phyloP scores from a whole-genome alignment of 2,113 vertebrate species.

The Istiophorus platypterus region DNA sequence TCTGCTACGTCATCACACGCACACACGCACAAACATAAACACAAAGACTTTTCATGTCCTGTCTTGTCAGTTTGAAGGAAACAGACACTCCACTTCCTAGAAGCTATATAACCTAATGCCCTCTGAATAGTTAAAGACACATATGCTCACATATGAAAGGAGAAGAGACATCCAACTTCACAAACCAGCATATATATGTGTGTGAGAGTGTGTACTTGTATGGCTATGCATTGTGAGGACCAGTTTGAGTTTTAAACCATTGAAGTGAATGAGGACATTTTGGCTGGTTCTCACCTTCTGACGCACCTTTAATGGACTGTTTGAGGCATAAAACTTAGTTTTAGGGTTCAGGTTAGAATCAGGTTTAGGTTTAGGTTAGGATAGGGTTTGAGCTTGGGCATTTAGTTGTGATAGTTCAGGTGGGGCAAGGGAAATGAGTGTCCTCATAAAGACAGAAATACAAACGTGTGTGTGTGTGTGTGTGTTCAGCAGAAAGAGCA shows the following conservation, averaged over 20 bases:
- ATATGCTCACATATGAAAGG: background rate
- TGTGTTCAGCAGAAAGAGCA: background rate
- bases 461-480: background rate
- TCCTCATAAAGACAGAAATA: too few relatives aligned
- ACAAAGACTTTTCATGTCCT: slow-evolving; percentile 8
- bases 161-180: slow-evolving; percentile 23
- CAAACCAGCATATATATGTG: background rate
- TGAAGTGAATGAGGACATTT: too few relatives aligned
- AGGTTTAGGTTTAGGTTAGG: too few relatives aligned
- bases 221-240: too few relatives aligned
- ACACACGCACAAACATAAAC: slow-evolving; percentile 12
- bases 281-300: too few relatives aligned
- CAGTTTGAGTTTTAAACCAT: too few relatives aligned
- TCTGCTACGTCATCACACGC: slow-evolving; percentile 59
- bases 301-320: too few relatives aligned
- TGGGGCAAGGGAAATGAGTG: too few relatives aligned
- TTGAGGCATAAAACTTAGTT: too few relatives aligned
- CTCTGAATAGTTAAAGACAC: slow-evolving; percentile 55
- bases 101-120: slow-evolving; percentile 46
- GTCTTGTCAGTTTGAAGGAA: slow-evolving; percentile 39
- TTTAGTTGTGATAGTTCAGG: too few relatives aligned
- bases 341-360: too few relatives aligned
- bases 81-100: slow-evolving; percentile 24
- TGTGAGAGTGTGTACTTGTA: background rate
- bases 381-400: too few relatives aligned